A percentile compares a stretch with the other conserved stretches of the same genome.
These are phyloP conservation scores for Bombus sibiricus DNA, from an alignment of 1,140 invertebrate species.

Conservation along the genomic window DNA sequence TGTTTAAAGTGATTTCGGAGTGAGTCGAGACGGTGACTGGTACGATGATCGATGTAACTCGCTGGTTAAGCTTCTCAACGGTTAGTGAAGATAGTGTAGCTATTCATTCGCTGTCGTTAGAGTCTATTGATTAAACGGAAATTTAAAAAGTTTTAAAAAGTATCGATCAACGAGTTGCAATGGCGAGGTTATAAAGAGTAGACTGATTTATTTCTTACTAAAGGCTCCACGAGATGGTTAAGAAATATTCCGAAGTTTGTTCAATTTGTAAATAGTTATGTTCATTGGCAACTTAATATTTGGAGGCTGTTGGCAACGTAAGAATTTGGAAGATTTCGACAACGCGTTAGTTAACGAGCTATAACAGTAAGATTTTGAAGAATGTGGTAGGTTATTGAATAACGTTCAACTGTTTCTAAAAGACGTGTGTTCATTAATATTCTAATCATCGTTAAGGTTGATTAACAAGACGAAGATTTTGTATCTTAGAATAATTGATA, in stretches of 20 bases:
- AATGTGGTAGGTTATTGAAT: background rate
- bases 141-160: background rate
- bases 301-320: too few relatives aligned
- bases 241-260: too few relatives aligned
- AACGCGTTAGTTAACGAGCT: too few relatives aligned
- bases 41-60: background rate
- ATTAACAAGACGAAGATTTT: background rate
- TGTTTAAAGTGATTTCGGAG: background rate
- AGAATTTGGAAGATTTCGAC: too few relatives aligned
- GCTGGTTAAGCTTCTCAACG: conserved; percentile 9
- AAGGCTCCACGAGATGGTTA: background rate
- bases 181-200: background rate
- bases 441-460: background rate
- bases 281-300: too few relatives aligned
- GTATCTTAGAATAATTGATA: background rate
- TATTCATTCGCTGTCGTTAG: background rate
- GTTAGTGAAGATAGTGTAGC: background rate
- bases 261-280: too few relatives aligned
- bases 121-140: background rate
- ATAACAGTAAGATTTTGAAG: too few relatives aligned
- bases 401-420: background rate
- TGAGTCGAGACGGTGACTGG: background rate
- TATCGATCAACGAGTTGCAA: background rate
- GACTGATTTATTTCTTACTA: background rate
- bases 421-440: background rate